These are phyloP conservation scores for Phrixothrix hirtus DNA, from an alignment of 2,888 invertebrate genomes.

Conservation along the genomic window DNA sequence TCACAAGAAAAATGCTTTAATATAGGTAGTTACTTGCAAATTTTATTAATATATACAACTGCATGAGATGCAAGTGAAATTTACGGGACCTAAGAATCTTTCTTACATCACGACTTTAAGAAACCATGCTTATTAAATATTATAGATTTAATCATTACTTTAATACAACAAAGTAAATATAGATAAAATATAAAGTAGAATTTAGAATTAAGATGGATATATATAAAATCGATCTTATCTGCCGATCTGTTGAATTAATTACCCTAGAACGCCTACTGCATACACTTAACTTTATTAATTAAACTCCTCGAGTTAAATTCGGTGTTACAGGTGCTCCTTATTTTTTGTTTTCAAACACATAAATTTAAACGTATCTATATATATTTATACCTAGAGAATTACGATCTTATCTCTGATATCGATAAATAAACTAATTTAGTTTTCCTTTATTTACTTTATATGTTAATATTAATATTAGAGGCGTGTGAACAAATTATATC, in stretches of 20 bases:
- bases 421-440: slow-evolving; percentile 19
- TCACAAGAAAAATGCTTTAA: slow-evolving; percentile 7
- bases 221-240: slow-evolving; percentile 34
- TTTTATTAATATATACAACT: slow-evolving; percentile 16
- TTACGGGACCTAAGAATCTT: too few species aligned
- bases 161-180: slow-evolving; percentile 27
- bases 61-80: slow-evolving; percentile 10
- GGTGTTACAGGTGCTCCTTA: slow-evolving; percentile 27
- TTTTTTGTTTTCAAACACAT: slow-evolving; percentile 18
- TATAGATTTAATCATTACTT: slow-evolving; percentile 27
- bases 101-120: slow-evolving; percentile 23
- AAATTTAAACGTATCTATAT: slow-evolving; percentile 20
- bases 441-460: slow-evolving; percentile 21
- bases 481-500: slow-evolving; percentile 20
- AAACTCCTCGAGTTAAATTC: slow-evolving; percentile 29
- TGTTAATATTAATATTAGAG: slow-evolving; percentile 20
- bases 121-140: slow-evolving; percentile 30
- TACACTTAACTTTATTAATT: slow-evolving; percentile 33
- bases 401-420: slow-evolving; percentile 17
- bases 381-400: slow-evolving; percentile 18
- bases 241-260: slow-evolving; percentile 37
- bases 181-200: slow-evolving; percentile 24
- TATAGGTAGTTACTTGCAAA: slow-evolving; percentile 11
- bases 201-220: slow-evolving; percentile 29
- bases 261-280: slow-evolving; percentile 35